Base-by-base conservation (phyloP, 2,113 vertebrate species). In the Psettodes erumei region DNA sequence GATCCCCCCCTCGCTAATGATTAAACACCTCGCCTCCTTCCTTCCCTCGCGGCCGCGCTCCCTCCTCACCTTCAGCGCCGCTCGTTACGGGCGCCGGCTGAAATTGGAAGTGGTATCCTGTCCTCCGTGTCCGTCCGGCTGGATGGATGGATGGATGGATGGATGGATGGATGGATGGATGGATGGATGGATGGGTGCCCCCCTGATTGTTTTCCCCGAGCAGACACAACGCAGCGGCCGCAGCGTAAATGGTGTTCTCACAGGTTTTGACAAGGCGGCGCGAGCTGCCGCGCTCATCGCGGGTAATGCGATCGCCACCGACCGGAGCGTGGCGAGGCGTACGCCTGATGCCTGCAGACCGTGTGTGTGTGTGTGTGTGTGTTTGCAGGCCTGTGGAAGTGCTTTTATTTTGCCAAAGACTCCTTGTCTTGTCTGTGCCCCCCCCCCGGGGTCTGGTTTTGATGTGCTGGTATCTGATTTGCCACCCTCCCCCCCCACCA, bases 381-480 rank as follows among this genome's bases (percentile, higher is more conserved):
- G 73, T 62, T 6, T 33, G 54, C 4, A 8, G 27, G 43, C 4
- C 16, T 12, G 51, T 68, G 40, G 76, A 71, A 80, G 81, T 58
- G 59, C 35, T 85, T 87, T 64, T 84, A 68, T 86, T 87, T 82
- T 71, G 42, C 71, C 51, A 58, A 60, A 63, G 40, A 62, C 65
- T 48, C 38, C 8, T 12, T 73, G 83, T 82, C 84, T 77, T 82
- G 54, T 80, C 79, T 73, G 55, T 54, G 48, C 77, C 63, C 27
- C 27, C 50, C 69, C 88, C 78, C 1, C 33, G 67, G 86, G 89
- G n/a, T n/a, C 75, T 21, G 71, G 60, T 80, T 76, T 35, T 86
- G 86, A 88, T 85, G 81, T 86, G 77, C 60, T 63, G 66, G 56
- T 83, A 84, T 92, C 86, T 88, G 85, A 90, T 87, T 89, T 74